Conservation (phyloP, 2,113 vertebrate species). For the Agelaius tricolor region DNA sequence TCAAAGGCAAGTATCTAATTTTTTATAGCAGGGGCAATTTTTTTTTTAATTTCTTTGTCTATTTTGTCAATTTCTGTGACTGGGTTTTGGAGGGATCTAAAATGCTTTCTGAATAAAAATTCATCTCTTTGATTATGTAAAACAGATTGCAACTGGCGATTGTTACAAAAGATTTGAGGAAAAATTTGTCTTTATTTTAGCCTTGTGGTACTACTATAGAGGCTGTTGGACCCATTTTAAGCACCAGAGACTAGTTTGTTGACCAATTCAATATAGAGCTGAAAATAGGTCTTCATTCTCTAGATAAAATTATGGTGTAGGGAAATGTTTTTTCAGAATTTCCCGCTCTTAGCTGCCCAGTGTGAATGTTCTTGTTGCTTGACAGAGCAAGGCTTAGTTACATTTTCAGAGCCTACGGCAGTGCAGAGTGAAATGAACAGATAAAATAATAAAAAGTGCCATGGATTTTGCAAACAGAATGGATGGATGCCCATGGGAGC, state of each 20-base stretch:
- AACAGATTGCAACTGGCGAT: neutral
- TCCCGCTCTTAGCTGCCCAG: neutral
- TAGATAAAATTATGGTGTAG: neutral
- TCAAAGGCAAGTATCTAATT: neutral
- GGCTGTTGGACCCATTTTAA: neutral
- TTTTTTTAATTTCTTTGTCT: neutral
- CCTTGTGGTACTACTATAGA: neutral
- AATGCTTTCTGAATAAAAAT: neutral
- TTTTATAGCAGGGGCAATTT: neutral
- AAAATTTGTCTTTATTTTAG: neutral
- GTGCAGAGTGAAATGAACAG: neutral
- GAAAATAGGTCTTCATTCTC: neutral
- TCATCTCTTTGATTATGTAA: neutral
- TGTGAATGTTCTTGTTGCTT: neutral
- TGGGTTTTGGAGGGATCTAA: neutral
- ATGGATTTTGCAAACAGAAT: neutral
- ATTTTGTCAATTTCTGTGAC: neutral
- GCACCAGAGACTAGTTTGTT: neutral
- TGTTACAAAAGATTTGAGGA: neutral
- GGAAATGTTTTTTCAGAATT: neutral
- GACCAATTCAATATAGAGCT: neutral
- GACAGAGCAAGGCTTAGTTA: neutral
- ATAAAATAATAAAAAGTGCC: neutral
- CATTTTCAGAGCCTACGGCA: neutral
- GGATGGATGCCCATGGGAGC: neutral